These are phyloP conservation scores for Scolopax rusticola DNA, from an alignment of 2,797 vertebrate genomes.

Conservation along the genomic window DNA sequence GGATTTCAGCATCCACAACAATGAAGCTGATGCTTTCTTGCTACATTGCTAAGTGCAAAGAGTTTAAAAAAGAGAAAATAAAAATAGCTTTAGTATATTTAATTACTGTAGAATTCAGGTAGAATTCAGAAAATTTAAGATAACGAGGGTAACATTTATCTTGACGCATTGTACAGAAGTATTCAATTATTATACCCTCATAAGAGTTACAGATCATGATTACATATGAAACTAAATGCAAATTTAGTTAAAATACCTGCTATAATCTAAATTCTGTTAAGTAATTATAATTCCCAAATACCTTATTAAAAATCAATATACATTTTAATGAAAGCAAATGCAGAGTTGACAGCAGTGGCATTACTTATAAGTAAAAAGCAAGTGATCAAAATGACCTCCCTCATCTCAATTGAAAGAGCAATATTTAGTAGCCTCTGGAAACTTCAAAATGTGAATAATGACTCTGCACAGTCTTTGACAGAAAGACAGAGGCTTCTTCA, in stretches of 20 bases:
- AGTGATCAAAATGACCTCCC: not conserved
- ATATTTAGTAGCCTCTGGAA: not conserved
- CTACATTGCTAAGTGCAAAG: constrained; percentile 86
- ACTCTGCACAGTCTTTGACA: not conserved
- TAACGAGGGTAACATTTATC: not conserved
- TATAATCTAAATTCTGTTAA: not conserved
- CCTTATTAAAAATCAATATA: not conserved
- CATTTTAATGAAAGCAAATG: not conserved
- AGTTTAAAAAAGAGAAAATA: not conserved
- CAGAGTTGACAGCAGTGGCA: not conserved
- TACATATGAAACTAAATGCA: not conserved
- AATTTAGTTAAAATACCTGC: not conserved
- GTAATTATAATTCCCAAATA: not conserved
- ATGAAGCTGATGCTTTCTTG: constrained; percentile 86
- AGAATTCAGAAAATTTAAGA: not conserved
- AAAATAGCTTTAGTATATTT: not conserved
- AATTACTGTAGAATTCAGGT: not conserved
- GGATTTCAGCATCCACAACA: constrained; percentile 90
- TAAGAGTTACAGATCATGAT: not conserved
- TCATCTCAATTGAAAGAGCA: not conserved
- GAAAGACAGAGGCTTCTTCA: not conserved
- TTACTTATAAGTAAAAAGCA: not conserved
- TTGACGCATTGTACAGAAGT: not conserved
- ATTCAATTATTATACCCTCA: not conserved
- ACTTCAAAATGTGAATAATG: not conserved